Evolutionary conservation across 2,888 invertebrate genomes (phyloP).

Genomic region (Byasa hedistus): DNA sequence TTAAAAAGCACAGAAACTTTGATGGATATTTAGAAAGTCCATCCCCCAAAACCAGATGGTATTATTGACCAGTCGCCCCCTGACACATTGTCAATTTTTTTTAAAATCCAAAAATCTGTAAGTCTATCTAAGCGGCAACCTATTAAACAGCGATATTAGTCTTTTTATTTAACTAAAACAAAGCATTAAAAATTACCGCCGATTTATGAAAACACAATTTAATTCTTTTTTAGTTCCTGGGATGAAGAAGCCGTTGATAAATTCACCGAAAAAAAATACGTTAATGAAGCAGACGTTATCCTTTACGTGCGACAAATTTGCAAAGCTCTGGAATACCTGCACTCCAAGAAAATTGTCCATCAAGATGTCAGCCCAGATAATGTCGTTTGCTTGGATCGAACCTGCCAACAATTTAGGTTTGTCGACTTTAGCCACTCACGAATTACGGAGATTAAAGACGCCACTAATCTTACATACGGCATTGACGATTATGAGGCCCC

Average conservation of each 20-base stretch:
- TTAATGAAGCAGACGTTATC: slow-evolving; percentile 83
- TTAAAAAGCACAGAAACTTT: no score
- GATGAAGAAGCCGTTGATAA: slow-evolving; percentile 97
- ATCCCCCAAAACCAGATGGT: no score
- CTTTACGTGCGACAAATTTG: slow-evolving; percentile 94
- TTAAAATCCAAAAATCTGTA: no score
- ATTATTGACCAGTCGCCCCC: no score
- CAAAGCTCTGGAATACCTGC: slow-evolving; percentile 94
- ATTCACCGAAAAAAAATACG: slow-evolving; percentile 95
- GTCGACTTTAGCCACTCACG: slow-evolving; percentile 95
- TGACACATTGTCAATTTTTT: no score
- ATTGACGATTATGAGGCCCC: slow-evolving; percentile 97
- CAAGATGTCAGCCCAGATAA: slow-evolving; percentile 97
- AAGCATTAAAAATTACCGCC: no score
- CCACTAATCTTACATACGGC: slow-evolving; percentile 83
- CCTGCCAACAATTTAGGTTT: slow-evolving; percentile 92
- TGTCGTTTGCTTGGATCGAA: slow-evolving; percentile 92
- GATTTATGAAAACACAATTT: no score
- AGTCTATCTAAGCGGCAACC: no score
- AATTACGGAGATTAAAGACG: slow-evolving; percentile 32
- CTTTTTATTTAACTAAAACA: no score
- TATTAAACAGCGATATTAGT: no score
- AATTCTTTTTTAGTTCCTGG: slow-evolving; percentile 83
- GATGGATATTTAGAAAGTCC: no score
- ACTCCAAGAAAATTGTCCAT: slow-evolving; percentile 90